Conservation (phyloP, 1,140 invertebrate genomes). For the Papilio helenus region DNA sequence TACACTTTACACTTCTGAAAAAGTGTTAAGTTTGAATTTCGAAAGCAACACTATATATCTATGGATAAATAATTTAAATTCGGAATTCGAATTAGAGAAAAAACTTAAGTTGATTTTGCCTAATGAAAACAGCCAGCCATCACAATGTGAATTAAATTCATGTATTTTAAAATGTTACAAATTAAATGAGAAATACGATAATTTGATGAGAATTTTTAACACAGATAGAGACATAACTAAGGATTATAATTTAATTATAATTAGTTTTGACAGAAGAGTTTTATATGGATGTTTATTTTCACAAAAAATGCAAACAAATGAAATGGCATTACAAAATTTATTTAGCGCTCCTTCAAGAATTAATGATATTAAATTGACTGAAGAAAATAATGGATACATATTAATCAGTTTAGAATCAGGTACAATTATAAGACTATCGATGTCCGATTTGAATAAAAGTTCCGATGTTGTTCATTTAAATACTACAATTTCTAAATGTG, state of each 20-base stretch:
- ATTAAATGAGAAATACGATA: constrained; percentile 45
- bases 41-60: constrained; percentile 50
- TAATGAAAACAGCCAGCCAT: constrained; percentile 33
- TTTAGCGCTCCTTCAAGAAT: constrained; percentile 63
- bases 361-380: constrained; percentile 52
- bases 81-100: constrained; percentile 50
- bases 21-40: constrained; percentile 54
- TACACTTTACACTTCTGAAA: constrained; percentile 43
- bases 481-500: constrained; percentile 59
- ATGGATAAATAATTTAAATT: constrained; percentile 52
- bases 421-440: constrained; percentile 55
- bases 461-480: constrained; percentile 62
- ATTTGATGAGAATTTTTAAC: constrained; percentile 50
- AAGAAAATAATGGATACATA: constrained; percentile 46
- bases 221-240: constrained; percentile 34
- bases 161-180: constrained; percentile 44
- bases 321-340: constrained; percentile 51
- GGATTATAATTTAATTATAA: constrained; percentile 52
- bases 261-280: constrained; percentile 61
- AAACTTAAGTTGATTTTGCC: constrained; percentile 42
- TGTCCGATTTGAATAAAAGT: constrained; percentile 42
- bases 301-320: constrained; percentile 41
- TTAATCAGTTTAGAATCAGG: constrained; percentile 60
- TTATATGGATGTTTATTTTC: constrained; percentile 58
- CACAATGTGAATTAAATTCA: constrained; percentile 35